A percentile compares a stretch with the other conserved stretches of the same genome.
phyloP scores from a whole-genome alignment of 2,797 vertebrate species.

The Alfaro cultratus region DNA sequence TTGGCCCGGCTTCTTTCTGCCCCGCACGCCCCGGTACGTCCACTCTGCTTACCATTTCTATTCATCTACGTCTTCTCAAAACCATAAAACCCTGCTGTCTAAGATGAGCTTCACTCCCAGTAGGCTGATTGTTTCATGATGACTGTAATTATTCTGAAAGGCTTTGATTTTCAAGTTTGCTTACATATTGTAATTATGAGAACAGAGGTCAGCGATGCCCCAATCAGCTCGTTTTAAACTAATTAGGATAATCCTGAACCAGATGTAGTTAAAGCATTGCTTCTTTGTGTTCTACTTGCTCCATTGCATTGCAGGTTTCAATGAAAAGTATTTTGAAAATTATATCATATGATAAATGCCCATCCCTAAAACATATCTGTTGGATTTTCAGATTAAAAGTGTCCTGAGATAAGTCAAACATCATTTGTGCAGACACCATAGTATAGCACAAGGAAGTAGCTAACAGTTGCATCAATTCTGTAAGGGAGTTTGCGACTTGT shows the following conservation, averaged over 20 bases:
- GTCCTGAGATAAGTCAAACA: background rate
- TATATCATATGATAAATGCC: background rate
- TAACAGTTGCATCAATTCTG: background rate
- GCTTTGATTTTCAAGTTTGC: slow-evolving; percentile 55
- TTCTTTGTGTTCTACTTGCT: slow-evolving; percentile 22
- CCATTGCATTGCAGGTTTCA: slow-evolving; percentile 18
- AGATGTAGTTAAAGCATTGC: slow-evolving; percentile 28
- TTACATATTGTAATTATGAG: slow-evolving; percentile 56
- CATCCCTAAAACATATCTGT: background rate
- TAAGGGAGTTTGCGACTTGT: background rate
- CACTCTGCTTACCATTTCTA: background rate
- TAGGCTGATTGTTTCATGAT: slow-evolving; percentile 27
- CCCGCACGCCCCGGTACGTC: slow-evolving; percentile 57
- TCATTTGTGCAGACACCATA: background rate
- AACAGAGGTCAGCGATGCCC: slow-evolving; percentile 60
- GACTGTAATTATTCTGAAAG: slow-evolving; percentile 47
- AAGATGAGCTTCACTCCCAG: slow-evolving; percentile 13
- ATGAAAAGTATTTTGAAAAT: background rate
- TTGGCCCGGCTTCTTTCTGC: slow-evolving; percentile 81
- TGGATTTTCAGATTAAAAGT: background rate
- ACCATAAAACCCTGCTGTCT: background rate
- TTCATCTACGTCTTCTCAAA: background rate
- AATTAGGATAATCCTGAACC: slow-evolving; percentile 52
- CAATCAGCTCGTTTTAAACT: slow-evolving; percentile 62
- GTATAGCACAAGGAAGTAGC: background rate